Evolutionary conservation across 2,888 invertebrate genomes (phyloP).

Genomic region (Pristionchus arcanus): DNA sequence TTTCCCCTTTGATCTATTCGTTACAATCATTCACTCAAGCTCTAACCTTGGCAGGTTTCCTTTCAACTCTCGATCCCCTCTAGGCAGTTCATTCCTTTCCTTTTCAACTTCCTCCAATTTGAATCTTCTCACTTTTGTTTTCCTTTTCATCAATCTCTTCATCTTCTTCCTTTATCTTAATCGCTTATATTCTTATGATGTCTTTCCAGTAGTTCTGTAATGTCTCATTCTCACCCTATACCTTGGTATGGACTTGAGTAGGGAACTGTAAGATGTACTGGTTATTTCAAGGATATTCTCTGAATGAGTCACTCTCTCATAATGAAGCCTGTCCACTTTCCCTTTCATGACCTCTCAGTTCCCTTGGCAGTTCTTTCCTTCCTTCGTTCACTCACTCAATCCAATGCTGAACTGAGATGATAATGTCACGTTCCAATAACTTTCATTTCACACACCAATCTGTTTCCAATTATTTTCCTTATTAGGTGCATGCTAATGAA

Average conservation of each 20-base stretch:
- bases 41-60: constrained; percentile 39
- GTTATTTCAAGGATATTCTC: not conserved
- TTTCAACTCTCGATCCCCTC: constrained; percentile 15
- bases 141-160: not conserved
- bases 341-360: constrained; percentile 32
- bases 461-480: not conserved
- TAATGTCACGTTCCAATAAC: not conserved
- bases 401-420: not conserved
- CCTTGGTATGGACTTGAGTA: not conserved
- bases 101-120: not conserved
- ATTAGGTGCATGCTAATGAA: not conserved
- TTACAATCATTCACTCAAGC: not conserved
- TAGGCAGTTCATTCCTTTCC: constrained; percentile 5
- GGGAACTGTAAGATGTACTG: not conserved
- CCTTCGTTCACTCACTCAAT: not conserved
- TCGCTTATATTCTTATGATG: not conserved
- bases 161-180: not conserved
- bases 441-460: not conserved
- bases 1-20: constrained; percentile 9
- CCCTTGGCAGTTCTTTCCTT: not conserved
- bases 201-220: not conserved
- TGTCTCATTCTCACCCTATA: not conserved
- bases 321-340: constrained; percentile 40
- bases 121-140: not conserved
- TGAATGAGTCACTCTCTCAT: constrained; percentile 1